phyloP scores from a whole-genome alignment of 2,888 invertebrate genomes.

The Hypena proboscidalis region DNA sequence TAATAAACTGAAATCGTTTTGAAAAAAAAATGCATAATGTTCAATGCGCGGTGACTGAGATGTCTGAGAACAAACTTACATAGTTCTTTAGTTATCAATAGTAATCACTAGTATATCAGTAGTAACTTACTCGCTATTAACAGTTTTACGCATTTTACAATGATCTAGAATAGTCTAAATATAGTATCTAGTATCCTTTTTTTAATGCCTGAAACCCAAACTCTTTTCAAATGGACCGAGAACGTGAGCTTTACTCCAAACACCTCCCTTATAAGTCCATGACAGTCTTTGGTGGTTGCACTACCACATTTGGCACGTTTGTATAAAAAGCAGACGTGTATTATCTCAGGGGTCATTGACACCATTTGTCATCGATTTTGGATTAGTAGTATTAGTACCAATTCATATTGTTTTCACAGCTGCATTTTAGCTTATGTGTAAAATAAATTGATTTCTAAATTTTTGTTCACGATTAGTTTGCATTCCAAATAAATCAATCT shows the following conservation, averaged over 20 bases:
- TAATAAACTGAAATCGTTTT: too few species aligned
- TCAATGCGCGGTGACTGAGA: too few species aligned
- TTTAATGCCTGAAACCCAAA: neutral
- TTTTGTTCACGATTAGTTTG: neutral
- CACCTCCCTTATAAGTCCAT: constrained; percentile 28
- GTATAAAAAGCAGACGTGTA: constrained; percentile 32
- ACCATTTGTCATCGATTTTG: constrained; percentile 28
- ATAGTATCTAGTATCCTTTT: too few species aligned
- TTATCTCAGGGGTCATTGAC: constrained; percentile 37
- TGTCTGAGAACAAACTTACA: too few species aligned
- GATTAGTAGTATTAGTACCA: constrained; percentile 18
- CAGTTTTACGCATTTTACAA: too few species aligned
- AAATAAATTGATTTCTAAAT: neutral
- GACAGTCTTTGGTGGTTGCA: constrained; percentile 24
- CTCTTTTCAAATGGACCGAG: constrained; percentile 28
- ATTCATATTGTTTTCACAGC: constrained; percentile 20
- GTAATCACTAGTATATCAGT: too few species aligned
- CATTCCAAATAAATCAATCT: neutral
- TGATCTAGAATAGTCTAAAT: too few species aligned
- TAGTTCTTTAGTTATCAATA: too few species aligned
- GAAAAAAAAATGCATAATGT: too few species aligned
- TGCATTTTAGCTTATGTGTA: constrained; percentile 10
- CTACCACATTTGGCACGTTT: constrained; percentile 37
- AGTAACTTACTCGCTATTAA: too few species aligned
- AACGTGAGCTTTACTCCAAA: constrained; percentile 39